Conservation (phyloP, 2,888 invertebrate genomes). For the Zygothrica quintamaculata region DNA sequence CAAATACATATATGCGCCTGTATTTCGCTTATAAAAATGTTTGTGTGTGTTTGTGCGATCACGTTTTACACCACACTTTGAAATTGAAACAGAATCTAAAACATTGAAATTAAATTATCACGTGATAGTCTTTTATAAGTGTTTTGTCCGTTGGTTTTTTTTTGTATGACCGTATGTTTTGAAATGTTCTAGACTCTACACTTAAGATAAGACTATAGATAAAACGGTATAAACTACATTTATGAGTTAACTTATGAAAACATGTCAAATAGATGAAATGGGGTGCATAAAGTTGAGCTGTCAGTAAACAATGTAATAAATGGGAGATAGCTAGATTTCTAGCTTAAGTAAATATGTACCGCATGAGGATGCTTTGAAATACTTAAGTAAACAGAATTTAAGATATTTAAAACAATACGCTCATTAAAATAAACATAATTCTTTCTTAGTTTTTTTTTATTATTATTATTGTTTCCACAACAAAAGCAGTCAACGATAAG, state of each 20-base stretch:
- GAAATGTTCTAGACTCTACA: background rate
- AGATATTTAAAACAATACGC: slow-evolving; percentile 42
- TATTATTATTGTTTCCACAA: slow-evolving; percentile 29
- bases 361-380: slow-evolving; percentile 19
- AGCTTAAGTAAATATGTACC: slow-evolving; percentile 34
- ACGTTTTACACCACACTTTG: slow-evolving; percentile 29
- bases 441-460: slow-evolving; percentile 21
- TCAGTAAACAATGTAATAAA: slow-evolving; percentile 33
- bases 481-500: slow-evolving; percentile 56
- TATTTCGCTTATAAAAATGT: slow-evolving; percentile 5
- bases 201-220: slow-evolving; percentile 36
- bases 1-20: background rate
- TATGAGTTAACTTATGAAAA: slow-evolving; percentile 41
- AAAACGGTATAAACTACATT: slow-evolving; percentile 44
- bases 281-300: slow-evolving; percentile 46
- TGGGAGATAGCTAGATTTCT: slow-evolving; percentile 25
- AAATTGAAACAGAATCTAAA: slow-evolving; percentile 7
- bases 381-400: slow-evolving; percentile 28
- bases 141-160: background rate
- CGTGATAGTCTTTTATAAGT: too few species aligned
- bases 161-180: background rate
- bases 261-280: slow-evolving; percentile 40
- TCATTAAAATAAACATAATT: slow-evolving; percentile 46
- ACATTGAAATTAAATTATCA: too few species aligned
- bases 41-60: background rate